Base-by-base conservation (phyloP, 2,888 invertebrate species). In the Calameuta idolon region DNA sequence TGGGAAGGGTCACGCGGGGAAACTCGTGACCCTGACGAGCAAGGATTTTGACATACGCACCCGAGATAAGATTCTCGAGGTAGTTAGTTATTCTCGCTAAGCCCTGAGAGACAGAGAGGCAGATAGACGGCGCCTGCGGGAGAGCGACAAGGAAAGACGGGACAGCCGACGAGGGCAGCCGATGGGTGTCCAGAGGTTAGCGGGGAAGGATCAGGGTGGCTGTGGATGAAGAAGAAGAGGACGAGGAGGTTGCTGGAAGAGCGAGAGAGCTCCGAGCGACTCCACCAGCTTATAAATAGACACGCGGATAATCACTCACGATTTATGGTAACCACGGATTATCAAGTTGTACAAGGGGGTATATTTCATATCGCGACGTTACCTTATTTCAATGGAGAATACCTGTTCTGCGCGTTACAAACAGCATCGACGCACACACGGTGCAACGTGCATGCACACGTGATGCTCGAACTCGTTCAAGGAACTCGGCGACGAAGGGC, bases 321-420 rank as follows among this genome's bases (percentile, higher is more conserved):
- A 91, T 91, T 91, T 91, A 91, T 91, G 91, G 90, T 91, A 91
- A 91, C 91, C 90, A 90, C 88, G 91, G 90, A 91, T 91, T 91
- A 91, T 91, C 91, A 91, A 91, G 91, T 91, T 91, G 91, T 90
- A 91, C 91, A 90, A 90, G 90, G 87, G 88, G 87, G 86, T 89
- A 91, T 91, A 91, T 90, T 91, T 91, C 91, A 91, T 91, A 91
- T 90, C 85, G 86, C 89, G 89, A 89, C 90, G 89, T 89, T 89
- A 89, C 89, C 88, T 91, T 90, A 90, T 90, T 90, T 88, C 89
- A 88, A 90, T 89, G 89, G 87, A 83, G 79, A 84, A 88, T 90
- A 90, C 90, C 88, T 89, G 90, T 90, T 90, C 85, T 83, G 77
- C 84, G 85, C 86, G 83, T 85, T 86, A 85, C 82, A 86, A 85